A percentile compares a stretch with the other conserved stretches of the same genome.
phyloP scores from a whole-genome alignment of 2,113 vertebrate genomes.

The Dasypus novemcinctus region DNA sequence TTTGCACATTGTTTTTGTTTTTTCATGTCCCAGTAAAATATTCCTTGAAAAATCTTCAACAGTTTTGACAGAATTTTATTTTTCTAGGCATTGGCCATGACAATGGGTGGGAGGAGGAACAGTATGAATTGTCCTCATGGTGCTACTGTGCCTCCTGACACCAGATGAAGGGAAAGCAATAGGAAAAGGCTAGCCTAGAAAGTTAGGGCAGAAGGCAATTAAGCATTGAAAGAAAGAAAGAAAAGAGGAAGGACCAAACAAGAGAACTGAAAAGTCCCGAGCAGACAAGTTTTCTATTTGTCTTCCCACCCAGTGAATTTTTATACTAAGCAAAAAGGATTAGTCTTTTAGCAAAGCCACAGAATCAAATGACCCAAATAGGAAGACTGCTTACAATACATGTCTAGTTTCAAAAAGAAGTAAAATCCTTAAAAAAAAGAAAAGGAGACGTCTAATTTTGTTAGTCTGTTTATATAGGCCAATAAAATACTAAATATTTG shows the following conservation, averaged over 20 bases:
- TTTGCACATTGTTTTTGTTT: background rate
- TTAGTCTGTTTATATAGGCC: background rate
- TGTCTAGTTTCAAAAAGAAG: background rate
- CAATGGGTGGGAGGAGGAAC: background rate
- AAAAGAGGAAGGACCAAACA: background rate
- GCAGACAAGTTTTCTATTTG: background rate
- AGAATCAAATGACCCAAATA: background rate
- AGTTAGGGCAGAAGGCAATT: background rate
- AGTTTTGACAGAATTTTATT: background rate
- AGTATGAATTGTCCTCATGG: background rate
- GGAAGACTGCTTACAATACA: background rate
- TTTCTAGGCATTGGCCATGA: background rate
- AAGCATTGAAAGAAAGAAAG: background rate
- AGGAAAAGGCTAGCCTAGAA: background rate
- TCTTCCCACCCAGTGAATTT: background rate
- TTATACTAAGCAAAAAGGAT: background rate
- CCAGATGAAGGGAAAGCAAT: background rate
- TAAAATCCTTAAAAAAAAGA: slow-evolving; percentile 16
- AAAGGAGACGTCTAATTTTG: background rate
- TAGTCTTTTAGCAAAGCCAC: background rate
- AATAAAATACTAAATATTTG: background rate
- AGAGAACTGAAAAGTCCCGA: background rate
- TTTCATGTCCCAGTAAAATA: background rate
- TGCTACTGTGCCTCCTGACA: background rate
- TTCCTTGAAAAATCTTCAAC: background rate